Evolutionary conservation across 2,113 vertebrate genomes (phyloP).

Genomic region (Opisthocomus hoazin): DNA sequence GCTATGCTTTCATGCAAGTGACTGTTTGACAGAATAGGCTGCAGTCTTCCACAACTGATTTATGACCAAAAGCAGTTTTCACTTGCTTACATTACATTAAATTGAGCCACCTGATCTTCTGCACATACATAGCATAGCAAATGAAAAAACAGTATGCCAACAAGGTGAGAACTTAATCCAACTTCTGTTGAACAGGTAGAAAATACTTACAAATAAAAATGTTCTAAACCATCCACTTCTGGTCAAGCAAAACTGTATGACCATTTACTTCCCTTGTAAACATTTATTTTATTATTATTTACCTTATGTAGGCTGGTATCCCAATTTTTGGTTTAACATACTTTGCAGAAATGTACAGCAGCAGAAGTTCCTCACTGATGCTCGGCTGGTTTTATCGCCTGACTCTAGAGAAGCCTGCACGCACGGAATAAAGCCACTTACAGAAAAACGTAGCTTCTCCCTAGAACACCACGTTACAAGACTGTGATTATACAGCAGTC

Average conservation of each 20-base stretch:
- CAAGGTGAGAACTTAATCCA: neutral
- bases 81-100: neutral
- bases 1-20: neutral
- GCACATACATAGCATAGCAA: neutral
- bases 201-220: conserved; percentile 17
- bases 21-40: neutral
- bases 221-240: neutral
- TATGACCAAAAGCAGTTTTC: neutral
- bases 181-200: neutral
- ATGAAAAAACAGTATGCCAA: neutral
- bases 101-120: neutral
- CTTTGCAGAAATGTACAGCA: conserved; percentile 6
- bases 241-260: neutral
- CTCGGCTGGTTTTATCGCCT: neutral
- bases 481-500: neutral
- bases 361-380: neutral
- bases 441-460: neutral
- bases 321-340: neutral
- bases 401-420: neutral
- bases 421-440: neutral
- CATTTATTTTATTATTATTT: neutral
- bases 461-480: neutral
- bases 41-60: neutral
- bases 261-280: neutral
- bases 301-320: neutral